Conservation (phyloP, 2,888 invertebrate genomes). For the Hypercompe scribonia region DNA sequence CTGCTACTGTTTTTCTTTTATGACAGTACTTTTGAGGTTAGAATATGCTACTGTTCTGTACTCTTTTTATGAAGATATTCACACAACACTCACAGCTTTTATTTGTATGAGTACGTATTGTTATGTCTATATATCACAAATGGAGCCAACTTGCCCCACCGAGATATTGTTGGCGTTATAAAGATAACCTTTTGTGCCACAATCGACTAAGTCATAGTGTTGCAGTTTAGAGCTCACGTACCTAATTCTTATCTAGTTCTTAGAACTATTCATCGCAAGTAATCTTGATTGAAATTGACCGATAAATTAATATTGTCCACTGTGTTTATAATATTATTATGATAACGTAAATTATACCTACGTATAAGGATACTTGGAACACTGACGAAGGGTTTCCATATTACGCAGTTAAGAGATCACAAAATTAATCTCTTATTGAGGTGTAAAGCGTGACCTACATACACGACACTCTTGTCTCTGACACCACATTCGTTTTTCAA, state of each 20-base stretch:
- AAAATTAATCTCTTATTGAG: background rate
- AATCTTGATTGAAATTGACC: slow-evolving; percentile 18
- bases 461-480: slow-evolving; percentile 19
- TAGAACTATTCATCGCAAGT: background rate
- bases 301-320: slow-evolving; percentile 5
- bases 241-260: slow-evolving; percentile 1
- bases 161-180: background rate
- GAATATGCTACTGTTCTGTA: background rate
- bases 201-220: background rate
- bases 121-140: background rate
- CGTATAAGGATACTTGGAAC: background rate
- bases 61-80: background rate
- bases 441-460: slow-evolving; percentile 8
- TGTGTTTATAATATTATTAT: slow-evolving; percentile 10
- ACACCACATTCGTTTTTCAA: slow-evolving; percentile 34
- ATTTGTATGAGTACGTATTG: background rate
- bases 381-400: background rate
- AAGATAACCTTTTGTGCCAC: slow-evolving; percentile 1
- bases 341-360: slow-evolving; percentile 16
- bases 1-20: no score
- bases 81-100: background rate
- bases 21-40: background rate
- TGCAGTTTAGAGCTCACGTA: background rate
- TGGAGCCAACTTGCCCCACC: background rate
- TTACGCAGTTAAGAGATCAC: background rate